A percentile compares a stretch with the other conserved stretches of the same genome.
These are phyloP conservation scores for Hyalella azteca DNA, from an alignment of 2,888 invertebrate genomes.

Conservation along the genomic window DNA sequence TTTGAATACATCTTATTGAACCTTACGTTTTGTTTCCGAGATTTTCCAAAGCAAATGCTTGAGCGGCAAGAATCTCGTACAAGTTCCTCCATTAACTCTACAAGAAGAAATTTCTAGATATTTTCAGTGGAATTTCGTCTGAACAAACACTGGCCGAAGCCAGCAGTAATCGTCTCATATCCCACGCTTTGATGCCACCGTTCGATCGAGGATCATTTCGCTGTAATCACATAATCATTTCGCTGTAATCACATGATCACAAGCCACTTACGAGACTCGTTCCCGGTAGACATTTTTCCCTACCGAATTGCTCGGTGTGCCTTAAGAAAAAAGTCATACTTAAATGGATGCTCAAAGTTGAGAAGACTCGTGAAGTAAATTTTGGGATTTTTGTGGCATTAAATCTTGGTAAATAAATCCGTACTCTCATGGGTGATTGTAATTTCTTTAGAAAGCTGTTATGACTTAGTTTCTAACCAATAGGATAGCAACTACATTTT, in stretches of 20 bases:
- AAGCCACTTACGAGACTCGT: constrained; percentile 5
- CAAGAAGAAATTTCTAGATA: not conserved
- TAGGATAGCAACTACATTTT: too few species aligned
- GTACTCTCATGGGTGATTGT: too few species aligned
- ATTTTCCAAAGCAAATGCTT: not conserved
- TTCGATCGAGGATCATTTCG: constrained; percentile 3
- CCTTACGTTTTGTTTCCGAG: not conserved
- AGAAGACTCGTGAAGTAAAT: too few species aligned
- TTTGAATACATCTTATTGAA: not conserved
- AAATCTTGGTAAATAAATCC: too few species aligned
- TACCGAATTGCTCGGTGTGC: constrained; percentile 1
- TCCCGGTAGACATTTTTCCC: not conserved
- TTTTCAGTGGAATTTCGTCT: not conserved
- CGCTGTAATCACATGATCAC: constrained; percentile 12
- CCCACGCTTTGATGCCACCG: not conserved
- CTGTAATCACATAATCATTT: constrained; percentile 14
- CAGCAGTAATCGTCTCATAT: not conserved
- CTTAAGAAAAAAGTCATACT: too few species aligned
- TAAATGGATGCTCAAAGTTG: too few species aligned
- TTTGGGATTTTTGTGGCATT: too few species aligned
- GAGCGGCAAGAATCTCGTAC: not conserved
- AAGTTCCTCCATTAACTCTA: not conserved
- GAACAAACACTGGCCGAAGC: not conserved
- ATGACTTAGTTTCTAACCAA: too few species aligned
- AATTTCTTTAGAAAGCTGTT: too few species aligned